Conservation (phyloP, 2,888 invertebrate genomes). For the Perizoma flavofasciatum region DNA sequence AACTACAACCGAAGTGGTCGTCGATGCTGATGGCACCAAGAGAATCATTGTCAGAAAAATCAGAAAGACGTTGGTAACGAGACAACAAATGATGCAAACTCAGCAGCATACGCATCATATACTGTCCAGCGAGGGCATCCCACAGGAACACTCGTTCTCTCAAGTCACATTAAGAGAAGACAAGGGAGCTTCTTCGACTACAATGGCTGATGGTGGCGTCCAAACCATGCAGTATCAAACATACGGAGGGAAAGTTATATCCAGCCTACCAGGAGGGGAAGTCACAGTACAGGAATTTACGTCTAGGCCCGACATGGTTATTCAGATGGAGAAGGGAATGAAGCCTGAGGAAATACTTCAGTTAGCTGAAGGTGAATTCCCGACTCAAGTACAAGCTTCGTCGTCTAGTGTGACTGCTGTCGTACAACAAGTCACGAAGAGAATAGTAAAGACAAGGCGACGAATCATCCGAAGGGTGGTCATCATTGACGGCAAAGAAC, state of each 20-base stretch:
- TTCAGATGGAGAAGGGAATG: slow-evolving; percentile 82
- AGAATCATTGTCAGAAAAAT: slow-evolving; percentile 90
- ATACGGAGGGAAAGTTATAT: slow-evolving; percentile 86
- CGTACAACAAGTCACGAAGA: slow-evolving; percentile 91
- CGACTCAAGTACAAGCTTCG: slow-evolving; percentile 82
- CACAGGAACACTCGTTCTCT: slow-evolving; percentile 86
- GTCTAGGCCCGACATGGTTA: slow-evolving; percentile 84
- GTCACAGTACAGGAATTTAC: slow-evolving; percentile 87
- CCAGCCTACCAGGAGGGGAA: slow-evolving; percentile 86
- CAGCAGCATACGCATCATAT: slow-evolving; percentile 83
- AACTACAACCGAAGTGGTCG: slow-evolving; percentile 91
- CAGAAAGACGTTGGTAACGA: slow-evolving; percentile 86
- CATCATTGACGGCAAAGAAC: slow-evolving; percentile 93
- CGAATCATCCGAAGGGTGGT: slow-evolving; percentile 90
- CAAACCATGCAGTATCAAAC: slow-evolving; percentile 86
- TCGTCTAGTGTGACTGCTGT: slow-evolving; percentile 90
- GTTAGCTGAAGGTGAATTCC: slow-evolving; percentile 66
- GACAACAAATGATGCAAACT: slow-evolving; percentile 86
- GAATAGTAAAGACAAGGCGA: slow-evolving; percentile 89
- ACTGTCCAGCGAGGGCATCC: slow-evolving; percentile 82
- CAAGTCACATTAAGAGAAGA: slow-evolving; percentile 88
- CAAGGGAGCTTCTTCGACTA: slow-evolving; percentile 83
- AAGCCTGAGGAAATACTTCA: slow-evolving; percentile 78
- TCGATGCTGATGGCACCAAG: slow-evolving; percentile 91
- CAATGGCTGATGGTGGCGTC: slow-evolving; percentile 84